These are phyloP conservation scores for Xanthorhoe designata DNA, from an alignment of 2,888 invertebrate species.

Conservation along the genomic window DNA sequence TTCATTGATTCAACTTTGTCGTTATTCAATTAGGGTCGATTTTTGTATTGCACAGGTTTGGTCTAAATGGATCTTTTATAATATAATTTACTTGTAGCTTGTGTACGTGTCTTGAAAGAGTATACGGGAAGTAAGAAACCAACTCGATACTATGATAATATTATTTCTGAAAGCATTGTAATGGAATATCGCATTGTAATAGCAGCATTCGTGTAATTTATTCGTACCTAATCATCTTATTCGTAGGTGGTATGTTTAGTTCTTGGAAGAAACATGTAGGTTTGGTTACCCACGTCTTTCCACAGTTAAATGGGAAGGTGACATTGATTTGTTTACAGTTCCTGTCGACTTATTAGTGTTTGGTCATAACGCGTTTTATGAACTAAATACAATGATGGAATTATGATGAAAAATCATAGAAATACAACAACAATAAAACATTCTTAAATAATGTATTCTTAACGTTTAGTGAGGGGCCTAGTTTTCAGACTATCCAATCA, in stretches of 20 bases:
- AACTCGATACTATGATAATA: neutral
- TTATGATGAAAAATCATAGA: no score
- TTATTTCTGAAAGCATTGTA: neutral
- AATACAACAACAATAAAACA: no score
- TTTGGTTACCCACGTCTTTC: neutral
- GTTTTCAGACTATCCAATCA: neutral
- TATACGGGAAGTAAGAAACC: slow-evolving; percentile 27
- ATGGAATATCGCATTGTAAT: neutral
- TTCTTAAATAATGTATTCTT: no score
- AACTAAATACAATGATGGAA: no score
- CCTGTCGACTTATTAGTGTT: neutral
- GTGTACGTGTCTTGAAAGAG: slow-evolving; percentile 2
- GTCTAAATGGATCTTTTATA: slow-evolving; percentile 23
- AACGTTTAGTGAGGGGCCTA: neutral
- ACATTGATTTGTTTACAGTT: neutral
- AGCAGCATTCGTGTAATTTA: neutral
- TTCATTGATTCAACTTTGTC: slow-evolving; percentile 9
- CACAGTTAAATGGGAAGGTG: neutral
- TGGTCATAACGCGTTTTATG: neutral
- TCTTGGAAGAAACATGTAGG: slow-evolving; percentile 7
- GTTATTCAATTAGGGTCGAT: neutral
- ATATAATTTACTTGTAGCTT: slow-evolving; percentile 15
- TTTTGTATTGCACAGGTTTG: slow-evolving; percentile 23
- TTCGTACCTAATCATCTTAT: neutral
- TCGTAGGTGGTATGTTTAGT: slow-evolving; percentile 1